These are phyloP conservation scores for Desoria tigrina DNA, from an alignment of 2,888 invertebrate genomes.

Conservation along the genomic window DNA sequence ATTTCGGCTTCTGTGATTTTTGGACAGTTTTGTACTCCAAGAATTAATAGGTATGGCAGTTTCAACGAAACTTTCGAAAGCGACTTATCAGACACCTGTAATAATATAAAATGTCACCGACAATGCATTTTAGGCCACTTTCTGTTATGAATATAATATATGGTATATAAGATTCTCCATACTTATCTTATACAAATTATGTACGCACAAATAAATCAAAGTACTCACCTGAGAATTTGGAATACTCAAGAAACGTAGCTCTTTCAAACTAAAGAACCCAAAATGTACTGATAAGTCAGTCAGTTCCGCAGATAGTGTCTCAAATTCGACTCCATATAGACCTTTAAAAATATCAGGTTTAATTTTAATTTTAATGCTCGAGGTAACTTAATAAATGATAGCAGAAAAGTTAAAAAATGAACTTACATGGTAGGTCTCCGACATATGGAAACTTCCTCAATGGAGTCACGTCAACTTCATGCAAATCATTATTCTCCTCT, in stretches of 20 bases:
- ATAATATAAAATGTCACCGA: too few species aligned
- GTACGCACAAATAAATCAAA: too few species aligned
- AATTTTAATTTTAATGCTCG: background rate
- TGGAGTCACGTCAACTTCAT: background rate
- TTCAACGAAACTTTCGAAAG: constrained; percentile 15
- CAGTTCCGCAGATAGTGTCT: constrained; percentile 13
- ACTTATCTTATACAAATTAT: too few species aligned
- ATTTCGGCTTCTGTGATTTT: background rate
- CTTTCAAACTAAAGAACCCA: constrained; percentile 23
- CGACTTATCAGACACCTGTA: constrained; percentile 28
- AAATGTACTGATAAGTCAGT: constrained; percentile 31
- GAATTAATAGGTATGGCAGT: constrained; percentile 14
- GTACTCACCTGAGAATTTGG: constrained; percentile 34
- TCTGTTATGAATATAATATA: too few species aligned
- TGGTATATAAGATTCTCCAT: too few species aligned
- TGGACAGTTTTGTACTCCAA: constrained; percentile 27
- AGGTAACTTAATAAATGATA: background rate
- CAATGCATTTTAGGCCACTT: too few species aligned
- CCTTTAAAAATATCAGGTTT: constrained; percentile 12
- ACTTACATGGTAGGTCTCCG: constrained; percentile 27
- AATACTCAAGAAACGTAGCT: constrained; percentile 22
- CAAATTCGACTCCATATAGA: constrained; percentile 28
- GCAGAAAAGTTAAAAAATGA: background rate
- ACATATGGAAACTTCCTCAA: constrained; percentile 10
- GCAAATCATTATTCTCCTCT: background rate